phyloP scores from a whole-genome alignment of 2,888 invertebrate species.

The Leptinotarsa rubiginosa region DNA sequence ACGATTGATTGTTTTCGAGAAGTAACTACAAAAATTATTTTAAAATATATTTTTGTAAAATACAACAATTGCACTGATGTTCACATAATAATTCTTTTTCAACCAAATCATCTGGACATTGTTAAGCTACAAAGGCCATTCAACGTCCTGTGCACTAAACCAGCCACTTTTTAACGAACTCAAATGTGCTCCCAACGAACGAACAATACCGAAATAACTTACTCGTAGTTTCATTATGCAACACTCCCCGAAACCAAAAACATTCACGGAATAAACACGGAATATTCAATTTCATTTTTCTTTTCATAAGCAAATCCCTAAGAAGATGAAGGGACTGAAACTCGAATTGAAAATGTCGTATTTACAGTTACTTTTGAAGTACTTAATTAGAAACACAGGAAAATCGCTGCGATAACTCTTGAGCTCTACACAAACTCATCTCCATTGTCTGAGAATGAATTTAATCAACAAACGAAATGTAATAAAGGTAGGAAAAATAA shows the following conservation, averaged over 20 bases:
- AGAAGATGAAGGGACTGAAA: not conserved
- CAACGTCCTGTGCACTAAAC: not conserved
- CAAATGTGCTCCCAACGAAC: conserved; percentile 3
- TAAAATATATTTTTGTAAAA: too few species aligned
- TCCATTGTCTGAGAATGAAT: conserved; percentile 1
- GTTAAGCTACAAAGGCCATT: not conserved
- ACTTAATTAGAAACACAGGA: conserved; percentile 3
- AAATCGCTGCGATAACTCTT: conserved; percentile 1
- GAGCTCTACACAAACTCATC: not conserved
- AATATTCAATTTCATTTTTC: not conserved
- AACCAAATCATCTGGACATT: not conserved
- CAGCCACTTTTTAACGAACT: not conserved
- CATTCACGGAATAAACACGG: not conserved
- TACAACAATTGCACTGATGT: not conserved
- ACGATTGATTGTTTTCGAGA: too few species aligned
- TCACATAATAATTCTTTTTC: not conserved
- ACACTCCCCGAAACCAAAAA: not conserved
- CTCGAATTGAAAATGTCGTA: not conserved
- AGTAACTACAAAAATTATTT: too few species aligned
- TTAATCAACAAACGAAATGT: conserved; percentile 1
- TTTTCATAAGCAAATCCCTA: conserved; percentile 3
- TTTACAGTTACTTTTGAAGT: conserved; percentile 14
- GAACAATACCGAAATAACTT: conserved; percentile 6
- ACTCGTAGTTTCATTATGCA: not conserved
- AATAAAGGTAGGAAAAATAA: not conserved